Conservation (phyloP, 2,113 vertebrate species). For the Hystrix brachyura region DNA sequence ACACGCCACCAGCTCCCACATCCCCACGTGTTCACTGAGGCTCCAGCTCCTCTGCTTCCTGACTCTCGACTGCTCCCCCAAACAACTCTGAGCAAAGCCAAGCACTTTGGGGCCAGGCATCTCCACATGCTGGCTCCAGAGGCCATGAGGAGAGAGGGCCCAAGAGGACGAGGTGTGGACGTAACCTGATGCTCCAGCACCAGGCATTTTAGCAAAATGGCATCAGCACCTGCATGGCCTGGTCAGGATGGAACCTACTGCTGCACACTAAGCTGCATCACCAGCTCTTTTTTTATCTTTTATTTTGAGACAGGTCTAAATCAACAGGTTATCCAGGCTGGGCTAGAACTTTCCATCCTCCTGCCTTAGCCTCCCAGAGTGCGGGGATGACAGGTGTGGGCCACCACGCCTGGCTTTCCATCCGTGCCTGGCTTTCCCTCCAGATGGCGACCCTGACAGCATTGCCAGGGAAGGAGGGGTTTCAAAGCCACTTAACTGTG, state of each 20-base stretch:
- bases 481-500: neutral
- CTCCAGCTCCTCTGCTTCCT: accelerated
- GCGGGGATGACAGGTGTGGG: neutral
- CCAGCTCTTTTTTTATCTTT: neutral
- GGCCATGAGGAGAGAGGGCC: neutral
- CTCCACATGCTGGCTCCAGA: accelerated
- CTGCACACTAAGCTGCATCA: neutral
- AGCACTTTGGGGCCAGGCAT: neutral
- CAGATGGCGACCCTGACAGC: neutral
- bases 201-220: neutral
- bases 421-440: neutral
- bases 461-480: neutral
- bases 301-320: neutral
- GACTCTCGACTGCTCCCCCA: neutral
- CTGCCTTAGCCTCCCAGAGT: neutral
- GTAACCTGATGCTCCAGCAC: neutral
- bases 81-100: too few species aligned
- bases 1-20: accelerated
- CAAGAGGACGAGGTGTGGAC: neutral
- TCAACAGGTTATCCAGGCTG: neutral
- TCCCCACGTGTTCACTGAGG: neutral
- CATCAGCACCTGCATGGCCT: neutral
- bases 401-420: neutral
- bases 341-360: neutral
- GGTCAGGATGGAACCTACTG: neutral